Evolutionary conservation across 2,113 vertebrate species (phyloP).

Genomic region (Platichthys stellatus): DNA sequence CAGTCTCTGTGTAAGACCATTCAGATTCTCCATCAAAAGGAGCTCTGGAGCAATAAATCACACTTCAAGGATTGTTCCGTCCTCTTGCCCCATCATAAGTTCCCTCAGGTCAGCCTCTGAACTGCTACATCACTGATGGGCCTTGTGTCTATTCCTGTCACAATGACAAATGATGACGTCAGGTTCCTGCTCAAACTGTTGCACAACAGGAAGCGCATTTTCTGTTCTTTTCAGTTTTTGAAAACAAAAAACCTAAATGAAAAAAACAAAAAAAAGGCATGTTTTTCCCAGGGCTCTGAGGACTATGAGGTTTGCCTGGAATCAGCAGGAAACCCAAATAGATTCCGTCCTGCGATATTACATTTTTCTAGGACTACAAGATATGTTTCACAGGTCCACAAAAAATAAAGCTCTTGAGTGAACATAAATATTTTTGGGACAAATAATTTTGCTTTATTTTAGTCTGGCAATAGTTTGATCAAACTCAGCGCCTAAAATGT

Average conservation of each 20-base stretch:
- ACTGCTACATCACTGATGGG: constrained; percentile 31
- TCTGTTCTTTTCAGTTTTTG: background rate
- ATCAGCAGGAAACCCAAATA: too few relatives aligned
- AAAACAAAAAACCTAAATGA: background rate
- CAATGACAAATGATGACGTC: constrained; percentile 48
- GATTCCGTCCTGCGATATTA: too few relatives aligned
- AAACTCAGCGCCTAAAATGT: too few relatives aligned
- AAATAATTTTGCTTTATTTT: background rate
- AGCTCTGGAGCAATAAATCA: constrained; percentile 64
- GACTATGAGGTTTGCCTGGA: too few relatives aligned
- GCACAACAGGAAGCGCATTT: background rate
- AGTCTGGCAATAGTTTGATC: too few relatives aligned
- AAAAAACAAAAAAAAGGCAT: background rate
- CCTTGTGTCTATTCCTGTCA: constrained; percentile 54
- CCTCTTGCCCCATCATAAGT: constrained; percentile 23
- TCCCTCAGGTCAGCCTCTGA: constrained; percentile 57
- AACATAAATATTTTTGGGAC: background rate
- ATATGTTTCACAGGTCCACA: background rate
- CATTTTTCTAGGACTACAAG: too few relatives aligned
- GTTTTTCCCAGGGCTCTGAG: too few relatives aligned
- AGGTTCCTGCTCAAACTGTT: background rate
- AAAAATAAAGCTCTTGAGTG: background rate
- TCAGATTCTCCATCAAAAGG: constrained; percentile 69
- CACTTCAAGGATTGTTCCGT: constrained; percentile 65
- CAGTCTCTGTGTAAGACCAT: constrained; percentile 52